These are phyloP conservation scores for Odontomachus brunneus DNA, from an alignment of 1,140 invertebrate genomes.

Conservation along the genomic window DNA sequence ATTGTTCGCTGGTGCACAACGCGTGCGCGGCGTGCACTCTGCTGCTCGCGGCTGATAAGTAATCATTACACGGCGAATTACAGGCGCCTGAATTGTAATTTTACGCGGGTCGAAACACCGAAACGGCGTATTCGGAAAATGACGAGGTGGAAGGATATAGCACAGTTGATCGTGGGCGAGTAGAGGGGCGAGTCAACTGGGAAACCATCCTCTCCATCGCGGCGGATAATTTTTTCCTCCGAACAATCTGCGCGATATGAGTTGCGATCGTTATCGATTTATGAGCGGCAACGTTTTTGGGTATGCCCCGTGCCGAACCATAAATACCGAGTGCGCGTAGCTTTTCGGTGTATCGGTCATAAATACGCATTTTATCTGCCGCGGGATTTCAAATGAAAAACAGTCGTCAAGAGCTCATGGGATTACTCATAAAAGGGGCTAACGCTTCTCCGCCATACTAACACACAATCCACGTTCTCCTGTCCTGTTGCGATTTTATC, in stretches of 20 bases:
- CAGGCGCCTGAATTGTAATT: not conserved
- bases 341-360: constrained; percentile 79
- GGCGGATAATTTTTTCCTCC: constrained; percentile 53
- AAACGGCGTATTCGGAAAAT: not conserved
- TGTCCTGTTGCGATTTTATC: not conserved
- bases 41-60: not conserved
- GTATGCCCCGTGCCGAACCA: constrained; percentile 72
- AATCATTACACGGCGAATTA: not conserved
- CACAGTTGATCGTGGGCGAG: not conserved
- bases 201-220: not conserved
- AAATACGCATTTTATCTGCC: constrained; percentile 83
- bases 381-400: constrained; percentile 83
- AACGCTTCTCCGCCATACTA: constrained; percentile 21
- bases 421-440: constrained; percentile 79
- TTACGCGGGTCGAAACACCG: not conserved
- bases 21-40: not conserved
- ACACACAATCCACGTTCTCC: not conserved
- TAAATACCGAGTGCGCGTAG: constrained; percentile 78
- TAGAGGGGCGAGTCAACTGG: not conserved
- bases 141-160: not conserved
- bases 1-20: not conserved
- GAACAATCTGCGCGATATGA: constrained; percentile 65
- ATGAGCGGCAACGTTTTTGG: constrained; percentile 71
- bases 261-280: constrained; percentile 80
- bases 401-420: constrained; percentile 83